A percentile compares a stretch with the other conserved stretches of the same genome.
phyloP scores from a whole-genome alignment of 1,140 invertebrate species.

The Hycleus cichorii region DNA sequence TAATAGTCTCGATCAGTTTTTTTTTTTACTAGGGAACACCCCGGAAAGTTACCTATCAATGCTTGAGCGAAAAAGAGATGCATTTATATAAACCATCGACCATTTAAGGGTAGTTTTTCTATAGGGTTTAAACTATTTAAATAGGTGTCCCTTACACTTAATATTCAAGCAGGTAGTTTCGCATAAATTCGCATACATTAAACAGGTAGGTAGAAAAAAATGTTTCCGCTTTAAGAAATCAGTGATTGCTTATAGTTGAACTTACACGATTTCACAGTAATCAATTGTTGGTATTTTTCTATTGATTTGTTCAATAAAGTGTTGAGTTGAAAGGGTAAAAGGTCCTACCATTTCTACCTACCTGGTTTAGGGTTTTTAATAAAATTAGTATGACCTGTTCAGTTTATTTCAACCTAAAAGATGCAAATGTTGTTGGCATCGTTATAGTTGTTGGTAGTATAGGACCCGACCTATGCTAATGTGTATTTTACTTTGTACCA shows the following conservation, averaged over 20 bases:
- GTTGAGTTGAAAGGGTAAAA: not conserved
- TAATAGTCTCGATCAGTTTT: slow-evolving; percentile 5
- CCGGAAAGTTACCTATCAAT: not conserved
- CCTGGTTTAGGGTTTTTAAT: slow-evolving; percentile 28
- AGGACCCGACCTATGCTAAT: slow-evolving; percentile 23
- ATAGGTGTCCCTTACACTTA: slow-evolving; percentile 41
- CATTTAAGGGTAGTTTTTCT: slow-evolving; percentile 12
- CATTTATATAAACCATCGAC: slow-evolving; percentile 1
- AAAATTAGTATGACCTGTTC: slow-evolving; percentile 28
- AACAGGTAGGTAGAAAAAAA: slow-evolving; percentile 39
- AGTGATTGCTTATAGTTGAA: not conserved
- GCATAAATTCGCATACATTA: slow-evolving; percentile 41
- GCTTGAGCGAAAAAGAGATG: slow-evolving; percentile 1
- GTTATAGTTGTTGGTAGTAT: no score
- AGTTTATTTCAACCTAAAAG: slow-evolving; percentile 25
- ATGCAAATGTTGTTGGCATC: slow-evolving; percentile 31
- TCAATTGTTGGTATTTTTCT: not conserved
- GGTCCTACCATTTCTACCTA: not conserved
- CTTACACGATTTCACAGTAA: not conserved
- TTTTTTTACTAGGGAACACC: not conserved
- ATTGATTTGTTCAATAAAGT: not conserved
- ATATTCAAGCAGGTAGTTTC: slow-evolving; percentile 41
- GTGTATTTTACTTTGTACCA: slow-evolving; percentile 29
- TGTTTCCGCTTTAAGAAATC: slow-evolving; percentile 4
- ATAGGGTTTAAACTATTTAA: slow-evolving; percentile 26